Evolutionary conservation across 2,888 invertebrate genomes (phyloP), one percentile per base, ranked within the genome.

Genomic region (Nymphalis urticae): DNA sequence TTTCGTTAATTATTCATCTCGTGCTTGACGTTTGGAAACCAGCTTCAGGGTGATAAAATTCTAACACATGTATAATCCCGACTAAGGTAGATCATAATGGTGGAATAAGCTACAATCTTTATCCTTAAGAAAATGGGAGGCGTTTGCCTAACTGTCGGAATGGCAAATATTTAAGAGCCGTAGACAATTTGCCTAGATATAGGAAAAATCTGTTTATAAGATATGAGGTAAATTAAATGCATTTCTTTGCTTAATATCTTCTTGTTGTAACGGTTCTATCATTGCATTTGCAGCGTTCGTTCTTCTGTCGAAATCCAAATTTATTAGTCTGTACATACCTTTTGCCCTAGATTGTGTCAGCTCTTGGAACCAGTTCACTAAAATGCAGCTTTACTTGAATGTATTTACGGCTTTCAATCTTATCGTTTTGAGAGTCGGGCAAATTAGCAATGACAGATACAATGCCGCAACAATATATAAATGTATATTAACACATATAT

Each of bases 361-460:
- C 67, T 76, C 77, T 80, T 79, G 80, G 75, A 76, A 83, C 86
- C 83, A 85, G 87, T 85, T 86, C 78, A 83, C 77, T 77, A 76
- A 81, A 82, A 80, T 79, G 76, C 74, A 72, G 74, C 70, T 77
- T 74, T 73, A 70, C 76, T 77, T 71, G 66, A 75, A 74, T 77
- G 75, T 68, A 72, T 74, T 75, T 75, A 72, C 75, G 76, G 78
- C 72, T 58, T n/a, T 32, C 56, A 56, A 42, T 58, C 36, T 72
- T 69, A 69, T 62, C 47, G 48, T 16, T 27, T 48, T 27, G n/a
- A n/a, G n/a, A 56, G 32, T 24, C 48, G 48, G 48, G 48, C 48
- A 36, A 58, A 42, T 42, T 58, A 58, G 8, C 32, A 27, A 56
- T 56, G 47, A 13, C 53, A 32, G 47, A 13, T 47, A 47, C 32